These are phyloP conservation scores for Falco columbarius DNA, from an alignment of 2,797 vertebrate genomes.

Conservation along the genomic window DNA sequence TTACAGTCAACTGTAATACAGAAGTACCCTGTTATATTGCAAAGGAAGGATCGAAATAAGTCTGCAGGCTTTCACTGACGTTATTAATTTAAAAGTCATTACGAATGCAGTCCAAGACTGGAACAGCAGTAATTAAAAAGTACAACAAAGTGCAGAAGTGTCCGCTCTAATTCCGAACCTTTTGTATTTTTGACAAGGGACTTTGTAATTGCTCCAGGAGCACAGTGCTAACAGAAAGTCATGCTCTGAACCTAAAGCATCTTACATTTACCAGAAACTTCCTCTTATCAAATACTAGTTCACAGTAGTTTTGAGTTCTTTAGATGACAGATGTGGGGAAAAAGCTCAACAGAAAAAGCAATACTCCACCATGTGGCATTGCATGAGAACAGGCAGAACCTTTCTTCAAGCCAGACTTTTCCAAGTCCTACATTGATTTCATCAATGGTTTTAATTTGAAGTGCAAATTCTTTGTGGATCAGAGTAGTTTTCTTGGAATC, in stretches of 20 bases:
- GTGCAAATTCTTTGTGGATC: neutral
- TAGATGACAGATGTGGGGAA: neutral
- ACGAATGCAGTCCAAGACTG: neutral
- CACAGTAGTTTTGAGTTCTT: neutral
- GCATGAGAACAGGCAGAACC: conserved; percentile 11
- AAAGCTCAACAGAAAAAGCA: conserved; percentile 62
- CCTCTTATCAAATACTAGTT: neutral
- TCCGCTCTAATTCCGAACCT: neutral
- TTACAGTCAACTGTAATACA: neutral
- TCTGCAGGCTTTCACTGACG: neutral
- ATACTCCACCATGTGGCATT: conserved; percentile 78
- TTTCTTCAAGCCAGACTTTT: neutral
- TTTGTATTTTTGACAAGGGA: neutral
- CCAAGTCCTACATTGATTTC: neutral
- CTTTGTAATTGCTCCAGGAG: neutral
- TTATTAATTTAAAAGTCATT: neutral
- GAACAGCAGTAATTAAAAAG: neutral
- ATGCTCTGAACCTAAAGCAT: neutral
- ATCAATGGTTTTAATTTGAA: neutral
- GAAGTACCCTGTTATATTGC: neutral
- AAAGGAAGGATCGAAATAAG: neutral
- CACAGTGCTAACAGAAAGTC: neutral
- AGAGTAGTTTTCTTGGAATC: neutral
- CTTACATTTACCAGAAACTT: neutral
- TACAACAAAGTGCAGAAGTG: neutral